Evolutionary conservation across 2,888 invertebrate genomes (phyloP).

Genomic region (Nasonovia ribisnigri): DNA sequence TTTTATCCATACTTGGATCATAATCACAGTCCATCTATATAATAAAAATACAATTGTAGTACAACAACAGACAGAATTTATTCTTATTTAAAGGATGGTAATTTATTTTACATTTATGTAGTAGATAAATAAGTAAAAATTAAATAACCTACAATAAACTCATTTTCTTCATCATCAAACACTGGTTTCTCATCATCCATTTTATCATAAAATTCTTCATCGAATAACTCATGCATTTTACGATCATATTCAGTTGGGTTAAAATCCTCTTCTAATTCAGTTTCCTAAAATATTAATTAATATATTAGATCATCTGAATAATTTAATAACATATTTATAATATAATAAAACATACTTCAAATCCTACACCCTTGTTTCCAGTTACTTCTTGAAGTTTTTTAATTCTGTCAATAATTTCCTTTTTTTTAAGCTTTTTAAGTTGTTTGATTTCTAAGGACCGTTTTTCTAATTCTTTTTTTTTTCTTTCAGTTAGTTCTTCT

Average conservation of each 20-base stretch:
- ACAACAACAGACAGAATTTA: slow-evolving; percentile 10
- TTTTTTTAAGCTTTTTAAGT: slow-evolving; percentile 86
- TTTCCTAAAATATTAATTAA: slow-evolving; percentile 73
- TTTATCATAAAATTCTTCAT: slow-evolving; percentile 86
- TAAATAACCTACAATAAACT: slow-evolving; percentile 43
- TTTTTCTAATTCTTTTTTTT: slow-evolving; percentile 82
- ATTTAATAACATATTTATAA: neutral
- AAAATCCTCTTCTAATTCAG: slow-evolving; percentile 90
- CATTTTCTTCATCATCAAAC: slow-evolving; percentile 76
- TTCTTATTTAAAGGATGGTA: neutral
- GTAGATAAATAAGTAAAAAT: neutral
- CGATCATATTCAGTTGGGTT: slow-evolving; percentile 90
- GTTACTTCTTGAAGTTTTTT: slow-evolving; percentile 88
- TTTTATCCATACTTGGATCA: slow-evolving; percentile 73
- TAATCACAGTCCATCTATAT: slow-evolving; percentile 91
- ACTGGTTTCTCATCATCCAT: slow-evolving; percentile 84
- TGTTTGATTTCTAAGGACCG: slow-evolving; percentile 90
- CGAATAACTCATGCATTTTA: slow-evolving; percentile 88
- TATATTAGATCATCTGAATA: slow-evolving; percentile 67
- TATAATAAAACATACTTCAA: slow-evolving; percentile 72
- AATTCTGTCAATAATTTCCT: slow-evolving; percentile 92
- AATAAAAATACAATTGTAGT: slow-evolving; percentile 48
- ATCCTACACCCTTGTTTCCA: slow-evolving; percentile 81
- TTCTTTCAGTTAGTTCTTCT: slow-evolving; percentile 80
- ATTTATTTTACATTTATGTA: neutral